phyloP scores from a whole-genome alignment of 2,797 vertebrate species.

The Fratercula arctica region DNA sequence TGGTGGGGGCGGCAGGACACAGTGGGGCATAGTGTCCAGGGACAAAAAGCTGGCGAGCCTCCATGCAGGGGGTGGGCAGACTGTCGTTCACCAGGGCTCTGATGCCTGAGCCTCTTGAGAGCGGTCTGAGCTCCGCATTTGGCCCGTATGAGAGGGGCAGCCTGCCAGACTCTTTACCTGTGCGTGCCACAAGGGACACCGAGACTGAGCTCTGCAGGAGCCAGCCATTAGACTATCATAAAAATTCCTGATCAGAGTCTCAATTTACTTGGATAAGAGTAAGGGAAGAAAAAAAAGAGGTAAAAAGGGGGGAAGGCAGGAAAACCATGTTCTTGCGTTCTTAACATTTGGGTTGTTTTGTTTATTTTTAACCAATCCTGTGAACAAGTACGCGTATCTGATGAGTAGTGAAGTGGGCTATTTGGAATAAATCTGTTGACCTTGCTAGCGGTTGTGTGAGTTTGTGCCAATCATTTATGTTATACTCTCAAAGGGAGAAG shows the following conservation, averaged over 20 bases:
- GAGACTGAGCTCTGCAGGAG: neutral
- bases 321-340: neutral
- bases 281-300: neutral
- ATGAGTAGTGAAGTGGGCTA: neutral
- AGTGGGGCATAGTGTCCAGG: neutral
- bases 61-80: neutral
- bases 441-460: neutral
- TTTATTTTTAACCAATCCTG: slow-evolving; percentile 8
- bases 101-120: rapidly evolving
- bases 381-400: neutral
- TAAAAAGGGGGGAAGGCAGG: neutral
- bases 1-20: neutral
- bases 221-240: neutral
- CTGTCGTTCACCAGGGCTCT: neutral
- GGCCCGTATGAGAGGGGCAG: neutral
- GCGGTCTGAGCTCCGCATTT: neutral
- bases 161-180: neutral
- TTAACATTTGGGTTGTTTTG: neutral
- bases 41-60: neutral
- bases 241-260: neutral
- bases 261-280: neutral
- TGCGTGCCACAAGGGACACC: neutral
- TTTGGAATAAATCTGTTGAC: neutral
- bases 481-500: neutral
- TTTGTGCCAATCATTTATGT: neutral